These are phyloP conservation scores for Speoplatyrhinus poulsoni DNA, from an alignment of 2,113 vertebrate genomes.

Conservation along the genomic window DNA sequence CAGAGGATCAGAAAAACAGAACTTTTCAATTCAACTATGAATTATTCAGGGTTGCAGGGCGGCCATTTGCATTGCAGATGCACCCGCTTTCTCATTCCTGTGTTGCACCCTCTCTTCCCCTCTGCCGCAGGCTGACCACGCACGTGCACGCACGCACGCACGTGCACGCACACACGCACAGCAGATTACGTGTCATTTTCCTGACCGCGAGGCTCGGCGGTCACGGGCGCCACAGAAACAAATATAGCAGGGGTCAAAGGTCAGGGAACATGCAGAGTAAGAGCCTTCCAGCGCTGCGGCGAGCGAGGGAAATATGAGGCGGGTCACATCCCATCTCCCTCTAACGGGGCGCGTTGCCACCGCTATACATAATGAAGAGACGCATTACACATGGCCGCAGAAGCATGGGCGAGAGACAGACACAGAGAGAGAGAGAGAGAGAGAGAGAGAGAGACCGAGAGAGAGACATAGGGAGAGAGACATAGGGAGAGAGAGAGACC, in stretches of 20 bases:
- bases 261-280: slow-evolving; percentile 58
- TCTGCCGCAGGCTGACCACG: not conserved
- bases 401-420: too few relatives aligned
- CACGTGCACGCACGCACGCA: too few relatives aligned
- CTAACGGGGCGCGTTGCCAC: too few relatives aligned
- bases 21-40: slow-evolving; percentile 77
- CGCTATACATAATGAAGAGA: too few relatives aligned
- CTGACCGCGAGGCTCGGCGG: slow-evolving; percentile 59
- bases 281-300: not conserved
- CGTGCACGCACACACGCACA: slow-evolving; percentile 54
- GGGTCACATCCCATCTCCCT: too few relatives aligned
- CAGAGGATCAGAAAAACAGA: slow-evolving; percentile 70
- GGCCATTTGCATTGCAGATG: slow-evolving; percentile 76
- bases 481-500: too few relatives aligned
- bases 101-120: slow-evolving; percentile 12
- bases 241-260: slow-evolving; percentile 64
- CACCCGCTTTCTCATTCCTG: slow-evolving; percentile 57
- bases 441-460: too few relatives aligned
- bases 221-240: slow-evolving; percentile 61
- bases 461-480: too few relatives aligned
- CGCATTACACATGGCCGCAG: too few relatives aligned
- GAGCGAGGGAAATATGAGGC: too few relatives aligned
- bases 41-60: slow-evolving; percentile 77
- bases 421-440: too few relatives aligned
- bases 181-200: slow-evolving; percentile 68